Base-by-base conservation (phyloP, 2,888 invertebrate genomes). In the Artemia sinica region DNA sequence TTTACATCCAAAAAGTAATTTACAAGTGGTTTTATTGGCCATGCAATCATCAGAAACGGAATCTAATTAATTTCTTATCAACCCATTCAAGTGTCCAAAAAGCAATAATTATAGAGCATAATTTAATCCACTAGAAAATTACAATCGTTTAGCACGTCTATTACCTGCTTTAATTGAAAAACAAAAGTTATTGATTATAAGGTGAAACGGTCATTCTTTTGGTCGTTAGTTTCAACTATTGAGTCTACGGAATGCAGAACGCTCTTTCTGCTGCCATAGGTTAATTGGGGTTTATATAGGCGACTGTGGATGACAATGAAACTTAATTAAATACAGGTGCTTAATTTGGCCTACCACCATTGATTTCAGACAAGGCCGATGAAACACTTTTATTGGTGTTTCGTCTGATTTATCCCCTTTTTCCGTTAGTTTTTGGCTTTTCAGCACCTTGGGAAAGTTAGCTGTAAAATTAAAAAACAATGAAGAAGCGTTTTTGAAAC, bases 251-350 rank as follows among this genome's bases (percentile, higher is more conserved):
- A 58, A 58, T 58, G 63, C 11, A 28, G 63, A n/a, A n/a, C 63
- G 63, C n/a, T 28, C 63, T 28, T 18, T 58, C 63, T 58, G 63
- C 14, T 58, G 63, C 14, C 63, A 58, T n/a, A 58, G 63, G 63
- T 58, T 58, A 58, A 58, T 58, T 58, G 63, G 63, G 28, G 63
- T 58, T 58, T 58, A 58, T 58, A 58, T 58, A 58, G 63, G 28
- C 14, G 28, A 10, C 63, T 18, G 63, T 41, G 63, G 63, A 58
- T 58, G 63, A 58, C 63, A 58, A 58, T 58, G 63, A n/a, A n/a
- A n/a, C n/a, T n/a, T 58, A 58, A 58, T 58, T 58, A 58, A 58
- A 58, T 58, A 58, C 63, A 58, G 63, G 63, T 58, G 63, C 63
- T n/a, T 58, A 58, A 58, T 41, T 41, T 41, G 41, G 41, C 41